Conservation (phyloP, 2,113 vertebrate species). For the Apteryx owenii region DNA sequence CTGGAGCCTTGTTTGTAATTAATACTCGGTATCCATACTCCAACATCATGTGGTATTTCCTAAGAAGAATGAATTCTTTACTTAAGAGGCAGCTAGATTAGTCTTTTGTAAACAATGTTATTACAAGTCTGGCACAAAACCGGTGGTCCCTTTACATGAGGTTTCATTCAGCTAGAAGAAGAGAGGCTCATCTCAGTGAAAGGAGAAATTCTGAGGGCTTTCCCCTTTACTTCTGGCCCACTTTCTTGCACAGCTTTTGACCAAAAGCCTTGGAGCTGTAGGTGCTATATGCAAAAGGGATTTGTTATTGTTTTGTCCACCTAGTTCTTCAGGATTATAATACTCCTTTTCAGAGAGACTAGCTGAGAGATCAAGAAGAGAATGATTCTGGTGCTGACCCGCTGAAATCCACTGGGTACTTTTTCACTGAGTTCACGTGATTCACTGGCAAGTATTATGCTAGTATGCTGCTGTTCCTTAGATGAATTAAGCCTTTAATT, state of each 20-base stretch:
- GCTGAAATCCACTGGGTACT: background rate
- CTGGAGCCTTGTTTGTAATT: background rate
- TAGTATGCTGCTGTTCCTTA: background rate
- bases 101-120: background rate
- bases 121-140: background rate
- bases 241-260: background rate
- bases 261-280: background rate
- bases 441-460: background rate
- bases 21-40: background rate
- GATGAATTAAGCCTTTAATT: background rate
- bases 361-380: background rate
- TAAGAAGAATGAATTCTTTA: background rate
- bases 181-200: background rate
- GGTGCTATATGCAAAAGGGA: fast-evolving
- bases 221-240: background rate
- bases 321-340: background rate
- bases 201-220: background rate
- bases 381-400: background rate
- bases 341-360: background rate
- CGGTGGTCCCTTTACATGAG: background rate
- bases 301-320: background rate
- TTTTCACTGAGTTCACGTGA: background rate
- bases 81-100: background rate
- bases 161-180: background rate
- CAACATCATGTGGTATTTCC: background rate